Conservation (phyloP, 2,113 vertebrate species). For the Falcunculus frontatus region DNA sequence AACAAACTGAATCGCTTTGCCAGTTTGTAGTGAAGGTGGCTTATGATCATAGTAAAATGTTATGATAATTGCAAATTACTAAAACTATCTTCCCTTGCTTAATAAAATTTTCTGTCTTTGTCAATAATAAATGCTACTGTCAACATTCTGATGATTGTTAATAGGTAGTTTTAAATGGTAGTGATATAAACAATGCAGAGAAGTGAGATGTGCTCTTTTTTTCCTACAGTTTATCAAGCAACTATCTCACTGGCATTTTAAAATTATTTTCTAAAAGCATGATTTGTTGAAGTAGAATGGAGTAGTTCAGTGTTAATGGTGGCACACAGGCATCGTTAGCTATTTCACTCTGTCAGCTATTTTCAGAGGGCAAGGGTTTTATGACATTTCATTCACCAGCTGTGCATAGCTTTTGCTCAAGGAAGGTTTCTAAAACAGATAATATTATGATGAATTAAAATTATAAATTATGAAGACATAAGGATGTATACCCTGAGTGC, state of each 20-base stretch:
- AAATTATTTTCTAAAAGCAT: background rate
- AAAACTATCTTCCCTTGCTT: background rate
- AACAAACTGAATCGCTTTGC: background rate
- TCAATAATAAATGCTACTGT: background rate
- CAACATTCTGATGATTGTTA: background rate
- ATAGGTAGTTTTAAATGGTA: background rate
- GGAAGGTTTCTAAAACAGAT: background rate
- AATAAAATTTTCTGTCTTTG: background rate
- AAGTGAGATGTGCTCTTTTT: background rate
- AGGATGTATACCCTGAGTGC: background rate
- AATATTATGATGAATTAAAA: background rate
- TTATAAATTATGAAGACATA: background rate
- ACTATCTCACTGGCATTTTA: background rate
- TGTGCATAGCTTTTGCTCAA: background rate
- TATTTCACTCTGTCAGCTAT: background rate
- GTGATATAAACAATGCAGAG: background rate
- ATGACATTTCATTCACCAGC: background rate
- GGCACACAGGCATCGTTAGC: background rate
- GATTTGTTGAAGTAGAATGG: background rate
- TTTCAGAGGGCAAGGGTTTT: slow-evolving; percentile 9
- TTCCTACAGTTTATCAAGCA: background rate
- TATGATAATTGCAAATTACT: background rate
- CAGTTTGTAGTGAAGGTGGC: background rate
- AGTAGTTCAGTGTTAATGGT: background rate
- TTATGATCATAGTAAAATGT: background rate